phyloP scores from a whole-genome alignment of 2,888 invertebrate genomes.

The Unio pictorum region DNA sequence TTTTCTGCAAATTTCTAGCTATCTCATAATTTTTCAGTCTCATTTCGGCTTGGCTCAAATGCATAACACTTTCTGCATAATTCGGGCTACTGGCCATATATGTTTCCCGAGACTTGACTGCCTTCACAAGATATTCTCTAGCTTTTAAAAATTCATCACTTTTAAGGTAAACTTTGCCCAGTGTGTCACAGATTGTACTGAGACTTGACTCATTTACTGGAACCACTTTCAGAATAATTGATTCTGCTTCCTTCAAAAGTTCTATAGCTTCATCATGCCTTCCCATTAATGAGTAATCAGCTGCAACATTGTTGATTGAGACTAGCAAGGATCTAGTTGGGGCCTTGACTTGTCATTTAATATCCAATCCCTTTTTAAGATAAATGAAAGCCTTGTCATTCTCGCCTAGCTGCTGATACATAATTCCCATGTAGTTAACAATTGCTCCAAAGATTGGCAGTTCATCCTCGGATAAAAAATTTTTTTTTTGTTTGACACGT shows the following conservation, averaged over 20 bases:
- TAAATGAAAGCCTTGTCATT: constrained; percentile 34
- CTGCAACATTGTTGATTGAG: constrained; percentile 42
- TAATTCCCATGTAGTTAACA: constrained; percentile 49
- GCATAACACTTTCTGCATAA: constrained; percentile 16
- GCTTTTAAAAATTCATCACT: constrained; percentile 14
- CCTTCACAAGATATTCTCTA: constrained; percentile 17
- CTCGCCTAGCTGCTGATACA: constrained; percentile 41
- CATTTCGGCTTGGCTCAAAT: constrained; percentile 5
- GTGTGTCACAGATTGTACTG: constrained; percentile 18
- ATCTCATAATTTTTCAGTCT: neutral
- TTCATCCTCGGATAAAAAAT: constrained; percentile 6
- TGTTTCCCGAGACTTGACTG: constrained; percentile 15
- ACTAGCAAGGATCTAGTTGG: constrained; percentile 29
- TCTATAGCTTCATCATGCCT: constrained; percentile 23
- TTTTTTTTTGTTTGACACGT: too few species aligned
- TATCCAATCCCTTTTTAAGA: constrained; percentile 32
- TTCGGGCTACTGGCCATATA: constrained; percentile 6
- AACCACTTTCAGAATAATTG: constrained; percentile 12
- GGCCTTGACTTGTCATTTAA: constrained; percentile 32
- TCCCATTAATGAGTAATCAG: constrained; percentile 7
- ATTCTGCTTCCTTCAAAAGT: constrained; percentile 24
- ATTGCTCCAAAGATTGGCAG: constrained; percentile 29
- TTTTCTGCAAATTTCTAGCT: too few species aligned
- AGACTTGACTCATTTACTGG: constrained; percentile 7
- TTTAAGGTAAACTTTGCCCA: constrained; percentile 18